These are phyloP conservation scores for Lagopus muta DNA, from an alignment of 2,113 vertebrate genomes.

Conservation along the genomic window DNA sequence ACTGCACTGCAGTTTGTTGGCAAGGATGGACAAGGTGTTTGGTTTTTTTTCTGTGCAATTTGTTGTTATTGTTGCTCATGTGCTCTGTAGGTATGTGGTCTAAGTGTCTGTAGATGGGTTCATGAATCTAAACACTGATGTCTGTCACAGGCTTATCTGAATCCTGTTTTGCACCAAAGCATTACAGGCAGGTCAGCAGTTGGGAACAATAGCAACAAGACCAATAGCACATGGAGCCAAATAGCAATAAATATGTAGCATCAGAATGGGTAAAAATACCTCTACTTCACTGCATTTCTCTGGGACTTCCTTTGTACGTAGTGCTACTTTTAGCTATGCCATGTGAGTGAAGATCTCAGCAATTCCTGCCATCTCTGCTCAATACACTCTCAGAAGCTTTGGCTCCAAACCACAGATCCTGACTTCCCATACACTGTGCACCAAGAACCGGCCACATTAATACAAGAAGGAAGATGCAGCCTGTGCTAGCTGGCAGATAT, in stretches of 20 bases:
- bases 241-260: background rate
- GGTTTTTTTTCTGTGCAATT: background rate
- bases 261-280: background rate
- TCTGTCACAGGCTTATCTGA: background rate
- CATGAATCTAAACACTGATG: background rate
- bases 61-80: background rate
- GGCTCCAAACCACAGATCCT: background rate
- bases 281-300: background rate
- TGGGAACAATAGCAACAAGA: background rate
- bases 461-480: background rate
- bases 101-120: background rate
- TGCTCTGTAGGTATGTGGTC: slow-evolving; percentile 2
- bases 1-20: background rate
- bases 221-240: background rate
- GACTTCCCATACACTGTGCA: background rate
- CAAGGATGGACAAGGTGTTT: background rate
- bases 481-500: background rate
- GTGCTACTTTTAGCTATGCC: background rate
- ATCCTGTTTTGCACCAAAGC: background rate
- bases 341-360: background rate
- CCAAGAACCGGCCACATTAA: background rate
- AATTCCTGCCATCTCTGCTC: background rate
- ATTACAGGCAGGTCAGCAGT: background rate
- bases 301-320: background rate
- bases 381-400: background rate